phyloP scores from a whole-genome alignment of 2,888 invertebrate genomes.

The Didymodactylos carnosus region DNA sequence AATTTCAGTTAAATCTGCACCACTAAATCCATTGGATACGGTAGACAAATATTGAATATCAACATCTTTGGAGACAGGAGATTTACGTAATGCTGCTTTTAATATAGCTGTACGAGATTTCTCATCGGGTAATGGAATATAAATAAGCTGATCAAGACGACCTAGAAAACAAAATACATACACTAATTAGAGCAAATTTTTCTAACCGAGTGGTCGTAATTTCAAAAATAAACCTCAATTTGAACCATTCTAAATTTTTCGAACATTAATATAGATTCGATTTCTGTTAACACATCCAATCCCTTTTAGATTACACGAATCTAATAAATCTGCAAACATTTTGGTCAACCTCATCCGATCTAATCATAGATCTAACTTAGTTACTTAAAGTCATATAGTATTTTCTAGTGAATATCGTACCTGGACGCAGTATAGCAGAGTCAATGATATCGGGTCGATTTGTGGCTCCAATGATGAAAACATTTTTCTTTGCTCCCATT shows the following conservation, averaged over 20 bases:
- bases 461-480: slow-evolving; percentile 92
- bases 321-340: too few relatives aligned
- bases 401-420: not conserved
- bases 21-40: slow-evolving; percentile 78
- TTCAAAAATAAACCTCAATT: too few relatives aligned
- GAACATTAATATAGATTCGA: too few relatives aligned
- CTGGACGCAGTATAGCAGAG: slow-evolving; percentile 91
- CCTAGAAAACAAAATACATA: too few relatives aligned
- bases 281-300: too few relatives aligned
- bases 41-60: slow-evolving; percentile 51
- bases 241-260: too few relatives aligned
- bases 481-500: slow-evolving; percentile 98
- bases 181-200: too few relatives aligned
- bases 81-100: slow-evolving; percentile 80
- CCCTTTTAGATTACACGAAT: too few relatives aligned
- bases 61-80: slow-evolving; percentile 76
- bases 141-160: slow-evolving; percentile 92
- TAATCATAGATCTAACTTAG: too few relatives aligned
- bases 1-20: slow-evolving; percentile 95
- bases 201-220: too few relatives aligned
- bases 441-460: slow-evolving; percentile 89
- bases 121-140: slow-evolving; percentile 97
- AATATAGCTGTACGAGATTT: slow-evolving; percentile 88
- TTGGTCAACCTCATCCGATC: too few relatives aligned
- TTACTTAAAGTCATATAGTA: not conserved